Conservation (phyloP, 2,888 invertebrate species). For the Apoderus coryli region DNA sequence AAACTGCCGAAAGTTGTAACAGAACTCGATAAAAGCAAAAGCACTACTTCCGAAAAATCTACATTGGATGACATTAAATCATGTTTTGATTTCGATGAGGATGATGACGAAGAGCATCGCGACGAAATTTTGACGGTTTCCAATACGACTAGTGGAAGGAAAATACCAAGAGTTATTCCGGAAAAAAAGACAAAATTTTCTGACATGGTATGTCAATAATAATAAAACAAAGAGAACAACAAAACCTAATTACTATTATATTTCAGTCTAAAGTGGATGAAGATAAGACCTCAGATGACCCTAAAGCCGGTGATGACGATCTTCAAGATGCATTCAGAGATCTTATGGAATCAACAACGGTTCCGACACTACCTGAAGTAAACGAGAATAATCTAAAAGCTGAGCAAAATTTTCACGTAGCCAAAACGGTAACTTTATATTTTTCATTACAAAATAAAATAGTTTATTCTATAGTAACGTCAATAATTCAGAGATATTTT, state of each 20-base stretch:
- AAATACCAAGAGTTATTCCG: conserved; percentile 47
- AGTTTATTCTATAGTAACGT: no score
- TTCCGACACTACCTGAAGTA: conserved; percentile 39
- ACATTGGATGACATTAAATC: conserved; percentile 35
- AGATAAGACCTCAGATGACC: no score
- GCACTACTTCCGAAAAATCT: conserved; percentile 10
- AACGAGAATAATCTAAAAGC: conserved; percentile 33
- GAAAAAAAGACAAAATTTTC: conserved; percentile 31
- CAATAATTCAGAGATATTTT: no score
- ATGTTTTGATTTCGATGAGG: conserved; percentile 68
- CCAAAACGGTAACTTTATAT: no score
- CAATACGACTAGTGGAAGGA: conserved; percentile 40
- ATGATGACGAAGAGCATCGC: conserved; percentile 53
- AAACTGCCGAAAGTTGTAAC: not conserved
- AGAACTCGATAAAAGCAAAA: not conserved
- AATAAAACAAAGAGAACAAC: no score
- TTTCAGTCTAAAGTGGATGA: no score
- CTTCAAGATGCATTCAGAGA: conserved; percentile 47
- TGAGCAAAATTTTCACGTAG: conserved; percentile 31
- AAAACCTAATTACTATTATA: no score
- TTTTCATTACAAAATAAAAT: no score
- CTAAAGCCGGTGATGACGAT: no score
- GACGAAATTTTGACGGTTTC: conserved; percentile 29
- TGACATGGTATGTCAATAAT: conserved; percentile 32
- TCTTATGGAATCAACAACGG: conserved; percentile 43